Base-by-base conservation (phyloP, 2,888 invertebrate species). In the Choristoneura rosaceana region DNA sequence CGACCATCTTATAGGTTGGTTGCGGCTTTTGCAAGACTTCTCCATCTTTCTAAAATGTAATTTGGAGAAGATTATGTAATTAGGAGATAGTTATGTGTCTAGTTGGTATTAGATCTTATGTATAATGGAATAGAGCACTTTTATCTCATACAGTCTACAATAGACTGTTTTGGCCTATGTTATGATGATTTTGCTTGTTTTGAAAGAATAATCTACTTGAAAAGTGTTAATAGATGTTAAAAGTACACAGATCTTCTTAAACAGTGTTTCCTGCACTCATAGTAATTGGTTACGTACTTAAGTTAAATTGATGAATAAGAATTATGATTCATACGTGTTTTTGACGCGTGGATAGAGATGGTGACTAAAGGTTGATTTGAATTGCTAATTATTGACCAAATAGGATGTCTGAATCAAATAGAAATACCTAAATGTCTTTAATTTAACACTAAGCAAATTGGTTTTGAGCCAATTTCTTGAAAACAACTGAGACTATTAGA, bases 271-370 rank as follows among this genome's bases (percentile, higher is more conserved):
- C 25, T 25, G 3, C 25, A 2, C 45, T 34, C 15, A 15, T 50
- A 5, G 15, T 64, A 64, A 64, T 38, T 34, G 34, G 12, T 47
- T 9, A 59, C 25, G 50, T 69, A 41, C 33, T 66, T 34, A 50
- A 17, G 14, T 34, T 38, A 62, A 65, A 68, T 62, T 62, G 62
- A 63, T 63, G 67, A 63, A 58, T 62, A 67, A 58, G 12, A 15
- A 15, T 43, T 38, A 15, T 73, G 73, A 73, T 34, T 73, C 73
- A 73, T 73, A 9, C 52, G 59, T 73, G 71, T 68, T 68, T 71
- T 47, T 58, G 33, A 68, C 64, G 63, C 59, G 67, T 34, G 50
- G 47, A 63, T 50, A 47, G 33, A 52, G 43, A 45, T n/a, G 62
- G 15, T 68, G 69, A 73, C 68, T 55, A 66, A 55, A 67, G 38